Evolutionary conservation across 2,797 vertebrate genomes (phyloP).

Genomic region (Schizopygopsis pylzovi): DNA sequence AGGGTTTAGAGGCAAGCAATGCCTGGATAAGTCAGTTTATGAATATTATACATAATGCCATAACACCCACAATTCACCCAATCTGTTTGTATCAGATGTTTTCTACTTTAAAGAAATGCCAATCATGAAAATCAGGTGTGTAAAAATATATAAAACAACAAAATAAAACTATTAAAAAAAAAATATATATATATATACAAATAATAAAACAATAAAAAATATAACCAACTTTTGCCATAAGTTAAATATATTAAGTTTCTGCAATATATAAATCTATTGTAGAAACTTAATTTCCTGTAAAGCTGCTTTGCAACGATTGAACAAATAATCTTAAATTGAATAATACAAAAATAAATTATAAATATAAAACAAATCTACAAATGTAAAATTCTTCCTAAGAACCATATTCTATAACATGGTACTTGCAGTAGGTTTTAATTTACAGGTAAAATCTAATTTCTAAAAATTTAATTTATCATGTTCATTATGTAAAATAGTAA

Average conservation of each 20-base stretch:
- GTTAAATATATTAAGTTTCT: too few relatives aligned
- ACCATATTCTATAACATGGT: background rate
- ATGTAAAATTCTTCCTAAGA: background rate
- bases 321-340: too few relatives aligned
- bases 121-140: background rate
- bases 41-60: background rate
- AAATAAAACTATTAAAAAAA: background rate
- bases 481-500: background rate
- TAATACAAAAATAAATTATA: background rate
- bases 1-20: background rate
- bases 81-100: background rate
- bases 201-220: background rate
- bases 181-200: background rate
- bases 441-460: background rate
- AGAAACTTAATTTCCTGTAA: too few relatives aligned
- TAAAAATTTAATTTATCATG: background rate
- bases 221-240: too few relatives aligned
- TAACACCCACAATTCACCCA: background rate
- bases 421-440: too few relatives aligned
- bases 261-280: too few relatives aligned
- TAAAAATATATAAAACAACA: background rate
- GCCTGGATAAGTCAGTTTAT: background rate
- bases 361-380: background rate
- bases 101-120: background rate
- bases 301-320: too few relatives aligned